Base-by-base conservation (phyloP, 2,888 invertebrate species). In the Psylliodes chrysocephalus region DNA sequence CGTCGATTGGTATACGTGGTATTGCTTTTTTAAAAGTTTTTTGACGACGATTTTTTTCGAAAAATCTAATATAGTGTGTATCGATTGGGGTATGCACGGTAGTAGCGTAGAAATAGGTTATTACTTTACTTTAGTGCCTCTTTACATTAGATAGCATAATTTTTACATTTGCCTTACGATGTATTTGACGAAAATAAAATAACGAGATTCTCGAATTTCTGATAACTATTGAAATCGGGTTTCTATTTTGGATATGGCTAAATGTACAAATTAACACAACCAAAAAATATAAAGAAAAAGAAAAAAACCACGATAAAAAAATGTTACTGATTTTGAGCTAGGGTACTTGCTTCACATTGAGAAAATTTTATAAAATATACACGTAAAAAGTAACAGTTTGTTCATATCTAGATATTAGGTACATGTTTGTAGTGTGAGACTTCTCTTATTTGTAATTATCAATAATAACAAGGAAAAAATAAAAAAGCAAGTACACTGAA, bases 111-210 rank as follows among this genome's bases (percentile, higher is more conserved):
- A n/a, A n/a, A n/a, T n/a, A n/a, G n/a, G 18, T 54, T 54, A 47
- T 47, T 59, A 42, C 18, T 76, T 76, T 76, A 75, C 73, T 74
- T 76, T 75, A 76, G 76, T 76, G 75, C 76, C 76, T 76, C 74
- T 74, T 55, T 46, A 35, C 42, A 67, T 49, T n/a, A n/a, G 15
- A 14, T 72, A 73, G 71, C 68, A 73, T 74, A 71, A 73, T 73
- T 74, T 76, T 70, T 73, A 74, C 74, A 72, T 75, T 73, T 76
- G 75, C 76, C 76, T 75, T 76, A 74, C 60, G 56, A 46, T 63
- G 63, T 63, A 60, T 62, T n/a, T 51, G 47, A 62, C 53, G 46
- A 51, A 47, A 55, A 54, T 42, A 60, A 55, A 63, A 63, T 61
- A 59, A 63, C 19, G 46, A 42, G 44, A 60, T 35, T 61, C 68